Base-by-base conservation (phyloP, 2,797 vertebrate species). In the Phylloscopus collybita region DNA sequence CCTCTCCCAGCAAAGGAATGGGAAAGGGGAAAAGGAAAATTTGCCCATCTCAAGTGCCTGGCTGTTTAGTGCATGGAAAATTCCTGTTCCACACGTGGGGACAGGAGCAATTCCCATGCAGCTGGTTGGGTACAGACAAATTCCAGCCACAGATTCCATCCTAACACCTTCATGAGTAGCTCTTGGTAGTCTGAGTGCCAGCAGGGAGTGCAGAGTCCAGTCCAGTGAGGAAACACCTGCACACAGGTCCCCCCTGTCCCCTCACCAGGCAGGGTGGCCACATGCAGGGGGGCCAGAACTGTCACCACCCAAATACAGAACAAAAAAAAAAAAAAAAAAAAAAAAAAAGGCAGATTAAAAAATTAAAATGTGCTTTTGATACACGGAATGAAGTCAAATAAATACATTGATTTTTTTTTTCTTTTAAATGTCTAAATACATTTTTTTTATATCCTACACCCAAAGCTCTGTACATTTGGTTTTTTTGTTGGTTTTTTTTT, bases 381-480 rank as follows among this genome's bases (percentile, higher is more conserved):
- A 98, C 96, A 97, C 40, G 98, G 98, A 98, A 98, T 98, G 97
- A 99, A 98, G 98, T 98, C 99, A 99, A 99, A 99, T 99, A 99
- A 99, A 99, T 99, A 99, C 98, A 99, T 98, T 98, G 98, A 98
- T 98, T 98, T 96, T 96, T 90, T 90, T 90, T 80, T 85, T 73
- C 71, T 97, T 97, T 92, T 96, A 95, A 96, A 97, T 95, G 96
- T 97, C 97, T 98, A 98, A 98, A 97, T 98, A 98, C 96, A 98
- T 97, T 97, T 97, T 84, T 74, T 97, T 97, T 97, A 98, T 98
- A 98, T 99, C 98, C 98, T 98, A 98, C 98, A 98, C 98, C 98
- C 98, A 99, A 98, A 98, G 98, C 98, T 99, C 98, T 99, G 98
- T 99, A 99, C 98, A 99, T 99, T 99, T 99, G 99, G 99, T 99